Evolutionary conservation across 2,888 invertebrate genomes (phyloP).

Genomic region (Zootermopsis nevadensis): DNA sequence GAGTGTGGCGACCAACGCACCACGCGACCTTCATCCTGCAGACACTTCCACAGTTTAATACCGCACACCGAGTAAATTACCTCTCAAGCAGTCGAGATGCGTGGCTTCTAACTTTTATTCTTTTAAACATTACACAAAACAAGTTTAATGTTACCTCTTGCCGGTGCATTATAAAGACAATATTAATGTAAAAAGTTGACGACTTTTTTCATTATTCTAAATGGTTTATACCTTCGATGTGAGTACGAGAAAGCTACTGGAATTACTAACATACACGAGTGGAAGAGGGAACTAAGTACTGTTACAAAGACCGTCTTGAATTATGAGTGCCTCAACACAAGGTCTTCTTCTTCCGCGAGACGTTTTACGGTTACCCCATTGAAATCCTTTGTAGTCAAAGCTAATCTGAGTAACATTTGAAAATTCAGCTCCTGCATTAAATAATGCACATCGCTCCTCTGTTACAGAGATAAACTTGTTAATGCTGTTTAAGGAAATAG

Average conservation of each 20-base stretch:
- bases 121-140: neutral
- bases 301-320: too few relatives aligned
- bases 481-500: too few relatives aligned
- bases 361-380: too few relatives aligned
- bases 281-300: neutral
- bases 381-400: too few relatives aligned
- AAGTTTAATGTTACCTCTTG: neutral
- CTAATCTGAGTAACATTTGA: too few relatives aligned
- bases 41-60: too few relatives aligned
- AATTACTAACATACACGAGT: neutral
- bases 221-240: neutral
- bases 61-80: neutral
- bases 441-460: too few relatives aligned
- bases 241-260: neutral
- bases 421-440: too few relatives aligned
- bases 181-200: neutral
- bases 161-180: neutral
- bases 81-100: neutral
- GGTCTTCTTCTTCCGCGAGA: too few relatives aligned
- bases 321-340: too few relatives aligned
- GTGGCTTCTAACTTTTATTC: neutral
- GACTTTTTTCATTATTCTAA: neutral
- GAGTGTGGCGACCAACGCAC: neutral
- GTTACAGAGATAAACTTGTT: too few relatives aligned
- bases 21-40: neutral